Conservation (phyloP, 2,888 invertebrate genomes). For the Lagria hirta region DNA sequence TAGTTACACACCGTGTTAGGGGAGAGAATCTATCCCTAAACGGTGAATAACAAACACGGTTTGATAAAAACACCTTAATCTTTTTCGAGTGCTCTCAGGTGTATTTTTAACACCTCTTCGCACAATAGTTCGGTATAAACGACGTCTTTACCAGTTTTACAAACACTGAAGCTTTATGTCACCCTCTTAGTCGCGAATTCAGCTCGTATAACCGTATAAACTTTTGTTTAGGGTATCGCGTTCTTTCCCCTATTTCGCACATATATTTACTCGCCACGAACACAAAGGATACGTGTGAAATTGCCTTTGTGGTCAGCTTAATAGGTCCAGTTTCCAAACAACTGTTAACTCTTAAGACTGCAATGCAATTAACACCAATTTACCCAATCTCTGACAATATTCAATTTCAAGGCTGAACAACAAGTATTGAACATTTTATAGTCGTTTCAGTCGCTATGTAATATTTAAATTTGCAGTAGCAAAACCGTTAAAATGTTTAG, state of each 20-base stretch:
- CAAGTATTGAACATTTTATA: too few relatives aligned
- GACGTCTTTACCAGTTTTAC: constrained; percentile 35
- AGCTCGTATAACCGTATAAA: constrained; percentile 47
- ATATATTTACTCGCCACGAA: constrained; percentile 28
- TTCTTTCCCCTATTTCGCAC: constrained; percentile 40
- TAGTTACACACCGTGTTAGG: constrained; percentile 34
- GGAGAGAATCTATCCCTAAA: constrained; percentile 31
- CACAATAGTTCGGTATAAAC: constrained; percentile 36
- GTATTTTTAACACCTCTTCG: constrained; percentile 51
- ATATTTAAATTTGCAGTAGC: too few relatives aligned
- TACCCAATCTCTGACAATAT: too few relatives aligned
- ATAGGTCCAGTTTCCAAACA: constrained; percentile 35
- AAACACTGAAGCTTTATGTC: constrained; percentile 32
- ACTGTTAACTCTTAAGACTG: too few relatives aligned
- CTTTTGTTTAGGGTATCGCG: constrained; percentile 41
- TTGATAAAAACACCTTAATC: constrained; percentile 49
- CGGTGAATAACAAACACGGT: constrained; percentile 35
- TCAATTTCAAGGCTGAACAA: too few relatives aligned
- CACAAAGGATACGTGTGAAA: constrained; percentile 42
- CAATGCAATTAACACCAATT: too few relatives aligned
- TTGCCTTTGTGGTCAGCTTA: constrained; percentile 45
- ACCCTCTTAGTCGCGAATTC: constrained; percentile 39
- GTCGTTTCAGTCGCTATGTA: too few relatives aligned
- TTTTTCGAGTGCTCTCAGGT: constrained; percentile 53
- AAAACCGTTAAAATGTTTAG: too few relatives aligned